phyloP scores from a whole-genome alignment of 2,797 vertebrate genomes.

The Lemur catta region DNA sequence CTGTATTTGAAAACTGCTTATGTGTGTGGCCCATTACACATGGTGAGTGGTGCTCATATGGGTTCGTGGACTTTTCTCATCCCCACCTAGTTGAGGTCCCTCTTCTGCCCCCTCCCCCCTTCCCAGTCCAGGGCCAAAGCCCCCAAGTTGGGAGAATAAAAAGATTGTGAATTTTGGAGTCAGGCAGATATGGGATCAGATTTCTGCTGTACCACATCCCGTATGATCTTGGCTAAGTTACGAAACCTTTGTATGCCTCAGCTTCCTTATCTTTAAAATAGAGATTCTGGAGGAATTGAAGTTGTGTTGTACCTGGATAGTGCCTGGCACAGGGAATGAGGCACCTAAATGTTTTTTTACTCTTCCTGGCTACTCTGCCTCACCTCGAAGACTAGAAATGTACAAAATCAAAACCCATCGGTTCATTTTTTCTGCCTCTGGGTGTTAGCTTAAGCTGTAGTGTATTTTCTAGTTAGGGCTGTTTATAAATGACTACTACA shows the following conservation, averaged over 20 bases:
- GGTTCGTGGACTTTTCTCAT: neutral
- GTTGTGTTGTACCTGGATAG: neutral
- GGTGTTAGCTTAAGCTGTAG: neutral
- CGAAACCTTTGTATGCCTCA: neutral
- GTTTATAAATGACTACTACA: neutral
- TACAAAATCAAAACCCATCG: neutral
- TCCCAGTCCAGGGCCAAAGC: neutral
- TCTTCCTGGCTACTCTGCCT: neutral
- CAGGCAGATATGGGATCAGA: neutral
- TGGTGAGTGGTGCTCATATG: neutral
- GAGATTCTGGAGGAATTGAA: neutral
- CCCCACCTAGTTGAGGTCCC: neutral
- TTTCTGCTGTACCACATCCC: neutral
- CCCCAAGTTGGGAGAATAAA: neutral
- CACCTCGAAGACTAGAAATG: neutral
- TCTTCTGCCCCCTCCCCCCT: fast-evolving
- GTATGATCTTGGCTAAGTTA: neutral
- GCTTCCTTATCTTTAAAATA: neutral
- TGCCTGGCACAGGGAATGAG: neutral
- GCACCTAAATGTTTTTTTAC: neutral
- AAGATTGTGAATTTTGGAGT: neutral
- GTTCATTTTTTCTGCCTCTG: neutral
- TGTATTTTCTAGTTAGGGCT: neutral
- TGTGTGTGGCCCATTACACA: neutral
- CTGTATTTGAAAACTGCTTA: neutral